These are phyloP conservation scores for Brachionus calyciflorus DNA, from an alignment of 1,140 invertebrate genomes.

Conservation along the genomic window DNA sequence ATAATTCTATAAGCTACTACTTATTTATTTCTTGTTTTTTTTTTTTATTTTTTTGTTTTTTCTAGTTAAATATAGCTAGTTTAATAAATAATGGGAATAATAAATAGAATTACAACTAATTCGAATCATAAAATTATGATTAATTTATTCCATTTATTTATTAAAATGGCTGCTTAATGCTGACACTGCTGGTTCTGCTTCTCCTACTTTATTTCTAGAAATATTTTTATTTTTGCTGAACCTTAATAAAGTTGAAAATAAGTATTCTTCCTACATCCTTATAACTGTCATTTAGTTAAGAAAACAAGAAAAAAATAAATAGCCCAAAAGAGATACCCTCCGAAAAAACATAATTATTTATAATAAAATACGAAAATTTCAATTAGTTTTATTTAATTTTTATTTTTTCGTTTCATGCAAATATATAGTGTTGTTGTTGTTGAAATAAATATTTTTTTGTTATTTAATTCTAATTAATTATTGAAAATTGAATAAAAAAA, in stretches of 20 bases:
- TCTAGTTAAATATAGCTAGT: too few relatives aligned
- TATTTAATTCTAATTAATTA: conserved; percentile 7
- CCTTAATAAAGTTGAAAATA: too few relatives aligned
- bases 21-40: too few relatives aligned
- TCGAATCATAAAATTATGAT: conserved; percentile 12
- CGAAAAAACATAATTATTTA: conserved; percentile 25
- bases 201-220: too few relatives aligned
- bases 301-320: too few relatives aligned
- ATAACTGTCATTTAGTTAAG: too few relatives aligned
- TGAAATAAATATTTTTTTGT: conserved; percentile 13
- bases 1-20: conserved; percentile 36
- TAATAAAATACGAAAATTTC: neutral
- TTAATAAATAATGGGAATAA: neutral
- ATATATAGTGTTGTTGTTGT: neutral
- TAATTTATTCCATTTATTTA: neutral
- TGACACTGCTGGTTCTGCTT: neutral
- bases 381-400: conserved; percentile 23
- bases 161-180: conserved; percentile 28
- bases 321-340: too few relatives aligned
- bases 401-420: neutral
- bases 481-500: neutral
- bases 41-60: neutral
- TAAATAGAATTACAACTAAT: conserved; percentile 6
- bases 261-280: too few relatives aligned
- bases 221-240: too few relatives aligned